Percentiles rank a stretch among this genome's conserved stretches.
These are phyloP conservation scores for Poecile montanus DNA, from an alignment of 2,797 vertebrate genomes.

Conservation along the genomic window DNA sequence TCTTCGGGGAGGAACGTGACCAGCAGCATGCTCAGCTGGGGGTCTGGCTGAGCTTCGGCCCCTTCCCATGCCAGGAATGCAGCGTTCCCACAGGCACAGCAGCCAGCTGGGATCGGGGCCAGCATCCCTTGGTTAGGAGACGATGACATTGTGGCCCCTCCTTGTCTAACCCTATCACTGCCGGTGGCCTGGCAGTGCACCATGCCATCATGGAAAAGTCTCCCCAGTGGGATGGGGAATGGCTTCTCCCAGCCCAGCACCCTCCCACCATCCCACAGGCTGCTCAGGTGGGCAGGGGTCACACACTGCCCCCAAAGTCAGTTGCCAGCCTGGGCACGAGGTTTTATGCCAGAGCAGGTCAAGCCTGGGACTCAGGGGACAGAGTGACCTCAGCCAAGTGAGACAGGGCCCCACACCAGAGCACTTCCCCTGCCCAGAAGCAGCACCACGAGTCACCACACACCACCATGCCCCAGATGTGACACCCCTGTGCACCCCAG, in stretches of 20 bases:
- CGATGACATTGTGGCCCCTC: accelerated
- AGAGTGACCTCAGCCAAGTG: not conserved
- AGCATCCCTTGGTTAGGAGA: not conserved
- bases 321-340: not conserved
- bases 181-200: accelerated
- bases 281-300: not conserved
- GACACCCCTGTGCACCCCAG: not conserved
- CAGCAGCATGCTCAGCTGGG: accelerated
- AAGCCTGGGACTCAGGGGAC: not conserved
- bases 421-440: not conserved
- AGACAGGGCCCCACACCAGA: not conserved
- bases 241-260: not conserved
- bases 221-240: accelerated
- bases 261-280: not conserved
- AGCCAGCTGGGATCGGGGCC: not conserved
- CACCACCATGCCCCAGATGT: accelerated
- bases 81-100: not conserved
- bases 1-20: not conserved
- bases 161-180: not conserved
- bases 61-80: not conserved
- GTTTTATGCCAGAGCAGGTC: not conserved
- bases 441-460: accelerated
- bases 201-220: not conserved
- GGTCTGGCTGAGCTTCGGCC: not conserved
- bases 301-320: accelerated